Base-by-base conservation (phyloP, 2,888 invertebrate species). In the Beris morrisii region DNA sequence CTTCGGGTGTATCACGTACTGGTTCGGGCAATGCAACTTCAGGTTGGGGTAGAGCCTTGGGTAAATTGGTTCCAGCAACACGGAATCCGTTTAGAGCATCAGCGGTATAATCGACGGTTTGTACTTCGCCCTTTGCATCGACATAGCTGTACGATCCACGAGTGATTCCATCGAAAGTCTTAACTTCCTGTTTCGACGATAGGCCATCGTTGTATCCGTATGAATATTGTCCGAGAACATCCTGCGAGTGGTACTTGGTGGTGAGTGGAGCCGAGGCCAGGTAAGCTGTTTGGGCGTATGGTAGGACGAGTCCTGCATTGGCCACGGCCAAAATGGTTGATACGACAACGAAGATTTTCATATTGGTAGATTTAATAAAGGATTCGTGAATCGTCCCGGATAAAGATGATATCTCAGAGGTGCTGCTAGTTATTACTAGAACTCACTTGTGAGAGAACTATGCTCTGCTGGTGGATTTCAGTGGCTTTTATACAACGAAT, bases 61-160 rank as follows among this genome's bases (percentile, higher is more conserved):
- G 85, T 50, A 85, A 74, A 74, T 85, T 84, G 30, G 84, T 83
- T 54, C 83, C 84, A 13, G 84, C 83, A 12, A 84, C 80, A 45
- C 84, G 82, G 79, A 84, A 85, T 48, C 85, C 85, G 70, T 81
- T 77, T 30, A 81, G 71, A 56, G 78, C 75, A 72, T 84, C 84
- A 58, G 83, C 79, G 31, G 81, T 77, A 75, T 84, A 84, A 70
- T 82, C 79, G 32, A 83, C 83, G 6, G 80, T 79, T 75, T 85
- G 85, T 1, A 84, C 72, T 70, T 82, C 76, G 32, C 84, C 84
- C 61, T 83, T 77, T 9, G 82, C 80, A 74, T 85, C 85, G 15
- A 85, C 73, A 75, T 84, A 85, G 68, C 82, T 82, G 74, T 84
- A 85, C 11, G 81, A 80, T 64, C 85, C 86, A 30, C 82, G 79